A percentile compares a stretch with the other conserved stretches of the same genome.
phyloP scores from a whole-genome alignment of 2,797 vertebrate genomes.

The Novumbra hubbsi region DNA sequence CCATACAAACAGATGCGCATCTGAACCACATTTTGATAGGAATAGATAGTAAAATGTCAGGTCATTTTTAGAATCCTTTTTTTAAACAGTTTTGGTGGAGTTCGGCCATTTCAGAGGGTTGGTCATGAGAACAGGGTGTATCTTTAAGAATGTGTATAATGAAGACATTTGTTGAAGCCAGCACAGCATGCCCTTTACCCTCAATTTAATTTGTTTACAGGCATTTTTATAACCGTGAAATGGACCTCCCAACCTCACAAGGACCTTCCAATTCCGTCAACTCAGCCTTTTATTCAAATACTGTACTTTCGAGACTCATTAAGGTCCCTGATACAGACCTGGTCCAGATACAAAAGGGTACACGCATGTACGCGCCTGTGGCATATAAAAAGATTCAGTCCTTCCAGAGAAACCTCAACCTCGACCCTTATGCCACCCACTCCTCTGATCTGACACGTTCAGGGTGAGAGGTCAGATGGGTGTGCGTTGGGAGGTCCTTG shows the following conservation, averaged over 20 bases:
- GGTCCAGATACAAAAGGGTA: neutral
- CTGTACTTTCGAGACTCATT: neutral
- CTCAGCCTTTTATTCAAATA: neutral
- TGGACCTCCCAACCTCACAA: neutral
- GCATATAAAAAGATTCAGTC: conserved; percentile 41
- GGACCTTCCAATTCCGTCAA: conserved; percentile 3
- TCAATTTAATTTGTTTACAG: neutral
- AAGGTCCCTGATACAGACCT: neutral
- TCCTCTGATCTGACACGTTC: conserved; percentile 25
- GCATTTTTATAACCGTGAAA: neutral
- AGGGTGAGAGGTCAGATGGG: conserved; percentile 6
- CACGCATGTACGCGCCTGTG: conserved; percentile 2
- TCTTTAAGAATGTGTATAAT: no score
- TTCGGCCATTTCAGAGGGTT: no score
- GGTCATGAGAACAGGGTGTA: no score
- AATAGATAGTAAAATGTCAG: no score
- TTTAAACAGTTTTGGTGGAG: no score
- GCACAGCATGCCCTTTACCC: neutral
- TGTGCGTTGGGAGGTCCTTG: conserved; percentile 13
- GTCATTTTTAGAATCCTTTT: no score
- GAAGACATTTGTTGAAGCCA: no score
- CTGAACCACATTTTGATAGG: no score
- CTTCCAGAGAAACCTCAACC: conserved; percentile 17
- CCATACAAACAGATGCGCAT: no score
- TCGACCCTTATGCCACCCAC: neutral